These are phyloP conservation scores for Anabas testudineus DNA, from an alignment of 2,797 vertebrate genomes.

Conservation along the genomic window DNA sequence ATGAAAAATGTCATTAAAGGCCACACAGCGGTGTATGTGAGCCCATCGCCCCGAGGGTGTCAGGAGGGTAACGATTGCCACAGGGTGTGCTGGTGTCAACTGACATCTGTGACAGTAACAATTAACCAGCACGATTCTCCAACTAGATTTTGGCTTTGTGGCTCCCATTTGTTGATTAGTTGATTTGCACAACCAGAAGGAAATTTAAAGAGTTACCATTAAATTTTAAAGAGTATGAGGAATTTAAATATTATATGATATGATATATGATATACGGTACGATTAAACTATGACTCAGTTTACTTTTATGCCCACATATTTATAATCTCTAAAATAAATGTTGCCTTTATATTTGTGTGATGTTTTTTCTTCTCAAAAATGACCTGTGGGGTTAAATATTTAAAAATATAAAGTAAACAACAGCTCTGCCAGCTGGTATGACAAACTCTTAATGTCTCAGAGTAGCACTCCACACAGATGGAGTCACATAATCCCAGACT, in stretches of 20 bases:
- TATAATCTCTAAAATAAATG: conserved; percentile 14
- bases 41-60: conserved; percentile 67
- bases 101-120: conserved; percentile 45
- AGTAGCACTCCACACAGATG: conserved; percentile 57
- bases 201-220: background rate
- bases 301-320: conserved; percentile 36
- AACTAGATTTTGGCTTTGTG: background rate
- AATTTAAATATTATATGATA: no score
- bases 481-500: conserved; percentile 37
- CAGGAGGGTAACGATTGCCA: conserved; percentile 46
- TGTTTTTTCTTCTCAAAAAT: conserved; percentile 29
- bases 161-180: background rate
- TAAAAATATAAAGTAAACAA: conserved; percentile 66
- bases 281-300: conserved; percentile 18
- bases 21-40: conserved; percentile 82
- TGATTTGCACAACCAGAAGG: background rate
- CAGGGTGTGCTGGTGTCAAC: conserved; percentile 39
- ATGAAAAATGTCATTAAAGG: conserved; percentile 86
- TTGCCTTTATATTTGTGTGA: conserved; percentile 29
- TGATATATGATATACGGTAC: background rate
- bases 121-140: background rate
- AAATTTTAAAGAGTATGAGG: background rate
- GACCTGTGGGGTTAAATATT: conserved; percentile 56
- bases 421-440: conserved; percentile 69
- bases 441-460: conserved; percentile 60